phyloP scores from a whole-genome alignment of 2,888 invertebrate species.

The Lithophane leautieri region DNA sequence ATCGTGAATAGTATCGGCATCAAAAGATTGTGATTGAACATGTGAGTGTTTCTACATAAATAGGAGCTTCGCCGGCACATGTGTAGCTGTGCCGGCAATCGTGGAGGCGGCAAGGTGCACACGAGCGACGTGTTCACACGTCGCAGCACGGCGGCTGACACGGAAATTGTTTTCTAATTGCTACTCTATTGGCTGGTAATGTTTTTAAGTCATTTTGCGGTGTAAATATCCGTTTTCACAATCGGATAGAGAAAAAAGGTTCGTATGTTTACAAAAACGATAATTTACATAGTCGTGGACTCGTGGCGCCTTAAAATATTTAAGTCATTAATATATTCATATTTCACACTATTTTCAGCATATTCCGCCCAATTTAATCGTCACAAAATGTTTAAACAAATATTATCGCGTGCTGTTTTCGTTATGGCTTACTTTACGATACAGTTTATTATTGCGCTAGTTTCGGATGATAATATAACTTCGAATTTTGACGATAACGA shows the following conservation, averaged over 20 bases:
- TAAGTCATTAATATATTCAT: background rate
- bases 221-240: conserved; percentile 41
- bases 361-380: conserved; percentile 34
- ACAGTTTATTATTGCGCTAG: conserved; percentile 62
- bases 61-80: conserved; percentile 3
- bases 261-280: background rate
- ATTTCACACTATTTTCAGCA: conserved; percentile 19
- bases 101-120: conserved; percentile 13
- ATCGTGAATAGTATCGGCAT: conserved; percentile 59
- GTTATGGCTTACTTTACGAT: conserved; percentile 63
- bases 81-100: conserved; percentile 11
- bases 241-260: background rate
- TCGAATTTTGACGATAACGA: conserved; percentile 57
- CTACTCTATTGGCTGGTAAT: conserved; percentile 52
- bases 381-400: conserved; percentile 55
- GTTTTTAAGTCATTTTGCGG: conserved; percentile 49
- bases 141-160: conserved; percentile 16
- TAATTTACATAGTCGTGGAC: background rate
- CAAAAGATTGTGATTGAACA: conserved; percentile 50
- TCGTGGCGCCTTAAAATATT: background rate
- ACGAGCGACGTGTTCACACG: conserved; percentile 14
- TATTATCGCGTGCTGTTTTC: conserved; percentile 59
- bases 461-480: conserved; percentile 62
- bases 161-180: conserved; percentile 63
- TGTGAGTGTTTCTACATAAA: conserved; percentile 21